Evolutionary conservation across 1,140 invertebrate genomes (phyloP).

Genomic region (Drosophila sulfurigaster): DNA sequence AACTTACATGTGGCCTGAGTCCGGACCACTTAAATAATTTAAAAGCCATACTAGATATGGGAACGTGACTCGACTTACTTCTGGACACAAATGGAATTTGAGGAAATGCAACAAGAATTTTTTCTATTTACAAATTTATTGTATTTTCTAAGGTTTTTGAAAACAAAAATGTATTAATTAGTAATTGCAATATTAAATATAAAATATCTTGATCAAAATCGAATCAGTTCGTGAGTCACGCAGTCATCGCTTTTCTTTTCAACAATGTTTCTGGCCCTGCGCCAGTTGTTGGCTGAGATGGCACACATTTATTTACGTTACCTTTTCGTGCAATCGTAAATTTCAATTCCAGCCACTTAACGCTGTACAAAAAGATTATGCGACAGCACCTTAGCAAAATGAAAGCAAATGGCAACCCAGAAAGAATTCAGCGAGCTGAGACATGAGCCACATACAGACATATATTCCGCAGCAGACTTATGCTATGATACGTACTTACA

Average conservation of each 20-base stretch:
- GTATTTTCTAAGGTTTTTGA: too few species aligned
- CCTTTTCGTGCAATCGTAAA: constrained; percentile 72
- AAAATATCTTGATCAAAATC: too few species aligned
- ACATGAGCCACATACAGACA: neutral
- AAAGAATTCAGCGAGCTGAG: constrained; percentile 29
- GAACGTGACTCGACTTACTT: constrained; percentile 11
- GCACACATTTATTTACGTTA: constrained; percentile 73
- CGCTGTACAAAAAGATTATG: constrained; percentile 72
- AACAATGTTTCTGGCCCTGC: constrained; percentile 17
- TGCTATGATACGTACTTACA: too few species aligned
- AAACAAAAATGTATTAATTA: too few species aligned
- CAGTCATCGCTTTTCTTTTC: neutral
- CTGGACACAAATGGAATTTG: too few species aligned
- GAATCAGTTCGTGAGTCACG: neutral
- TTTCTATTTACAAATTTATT: too few species aligned
- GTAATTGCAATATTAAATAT: too few species aligned
- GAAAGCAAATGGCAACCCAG: constrained; percentile 68
- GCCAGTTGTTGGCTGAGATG: constrained; percentile 34
- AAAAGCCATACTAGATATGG: constrained; percentile 32
- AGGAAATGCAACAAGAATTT: too few species aligned
- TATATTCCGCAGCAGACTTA: neutral
- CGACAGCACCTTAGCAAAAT: constrained; percentile 68
- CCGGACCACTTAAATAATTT: constrained; percentile 64
- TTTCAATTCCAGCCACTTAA: constrained; percentile 78
- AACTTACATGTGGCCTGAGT: constrained; percentile 19